A percentile compares a stretch with the other conserved stretches of the same genome.
phyloP scores from a whole-genome alignment of 2,888 invertebrate genomes.

The Apantesis nais region DNA sequence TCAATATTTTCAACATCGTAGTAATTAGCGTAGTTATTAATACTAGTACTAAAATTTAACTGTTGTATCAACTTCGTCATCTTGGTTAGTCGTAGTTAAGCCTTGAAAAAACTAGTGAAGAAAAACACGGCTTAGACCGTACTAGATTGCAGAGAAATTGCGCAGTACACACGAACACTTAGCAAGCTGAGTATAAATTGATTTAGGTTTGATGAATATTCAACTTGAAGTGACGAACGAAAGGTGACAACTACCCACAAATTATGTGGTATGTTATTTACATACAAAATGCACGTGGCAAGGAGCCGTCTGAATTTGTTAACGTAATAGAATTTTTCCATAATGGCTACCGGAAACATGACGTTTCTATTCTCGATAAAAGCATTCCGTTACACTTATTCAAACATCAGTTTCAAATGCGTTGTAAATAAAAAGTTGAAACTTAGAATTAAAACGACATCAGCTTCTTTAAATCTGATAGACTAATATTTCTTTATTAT shows the following conservation, averaged over 20 bases:
- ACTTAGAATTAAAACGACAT: background rate
- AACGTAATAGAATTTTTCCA: conserved; percentile 64
- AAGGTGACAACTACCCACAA: conserved; percentile 41
- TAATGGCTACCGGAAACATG: conserved; percentile 78
- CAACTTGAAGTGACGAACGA: conserved; percentile 54
- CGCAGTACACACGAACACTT: conserved; percentile 62
- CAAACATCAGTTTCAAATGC: background rate
- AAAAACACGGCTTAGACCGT: conserved; percentile 78
- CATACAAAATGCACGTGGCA: conserved; percentile 49
- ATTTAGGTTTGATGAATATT: conserved; percentile 49
- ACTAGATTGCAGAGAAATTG: conserved; percentile 59
- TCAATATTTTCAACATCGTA: conserved; percentile 67
- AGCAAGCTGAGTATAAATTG: conserved; percentile 54
- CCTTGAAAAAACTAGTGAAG: conserved; percentile 71
- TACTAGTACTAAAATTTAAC: conserved; percentile 85
- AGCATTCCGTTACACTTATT: conserved; percentile 52
- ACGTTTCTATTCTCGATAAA: conserved; percentile 55
- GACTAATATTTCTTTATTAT: background rate
- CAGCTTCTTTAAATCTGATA: background rate
- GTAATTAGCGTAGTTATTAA: conserved; percentile 72
- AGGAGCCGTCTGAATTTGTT: conserved; percentile 58
- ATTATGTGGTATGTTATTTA: conserved; percentile 49
- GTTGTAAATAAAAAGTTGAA: background rate
- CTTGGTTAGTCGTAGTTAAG: conserved; percentile 80
- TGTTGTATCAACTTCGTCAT: conserved; percentile 85